These are phyloP conservation scores for Acropternis orthonyx DNA, from an alignment of 2,797 vertebrate species.

Conservation along the genomic window DNA sequence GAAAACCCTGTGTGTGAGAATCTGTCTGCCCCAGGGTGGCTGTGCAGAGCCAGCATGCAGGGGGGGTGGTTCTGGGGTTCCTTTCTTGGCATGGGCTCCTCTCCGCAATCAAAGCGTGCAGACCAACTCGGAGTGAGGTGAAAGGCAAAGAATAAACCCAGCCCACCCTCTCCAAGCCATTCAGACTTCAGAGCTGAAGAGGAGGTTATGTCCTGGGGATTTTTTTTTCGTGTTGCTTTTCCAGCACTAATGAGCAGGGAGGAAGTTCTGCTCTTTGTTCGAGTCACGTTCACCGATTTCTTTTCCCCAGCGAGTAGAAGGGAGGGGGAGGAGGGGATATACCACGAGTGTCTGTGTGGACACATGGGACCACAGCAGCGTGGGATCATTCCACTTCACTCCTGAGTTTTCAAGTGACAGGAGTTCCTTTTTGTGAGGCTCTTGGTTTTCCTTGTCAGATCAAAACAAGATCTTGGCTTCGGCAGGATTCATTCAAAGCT, in stretches of 20 bases:
- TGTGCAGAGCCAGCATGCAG: background rate
- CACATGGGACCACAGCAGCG: background rate
- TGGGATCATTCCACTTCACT: fast-evolving
- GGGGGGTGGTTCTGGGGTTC: background rate
- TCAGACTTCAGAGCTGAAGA: conserved; percentile 50
- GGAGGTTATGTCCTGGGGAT: conserved; percentile 52
- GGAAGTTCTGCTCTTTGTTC: conserved; percentile 55
- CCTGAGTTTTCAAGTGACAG: background rate
- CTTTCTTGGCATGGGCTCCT: fast-evolving
- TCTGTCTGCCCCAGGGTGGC: background rate
- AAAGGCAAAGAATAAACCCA: background rate
- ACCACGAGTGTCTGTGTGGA: background rate
- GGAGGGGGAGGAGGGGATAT: background rate
- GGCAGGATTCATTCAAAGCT: background rate
- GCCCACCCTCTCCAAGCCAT: background rate
- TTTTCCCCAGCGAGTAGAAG: background rate
- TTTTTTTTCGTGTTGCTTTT: conserved; percentile 43
- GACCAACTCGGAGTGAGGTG: background rate
- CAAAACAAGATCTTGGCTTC: background rate
- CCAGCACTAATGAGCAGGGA: conserved; percentile 48
- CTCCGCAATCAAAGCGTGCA: fast-evolving
- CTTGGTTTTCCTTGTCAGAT: background rate
- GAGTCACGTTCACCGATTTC: background rate
- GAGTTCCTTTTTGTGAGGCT: background rate
- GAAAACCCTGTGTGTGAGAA: fast-evolving